Conservation (phyloP, 2,113 vertebrate species). For the Varanus komodoensis region DNA sequence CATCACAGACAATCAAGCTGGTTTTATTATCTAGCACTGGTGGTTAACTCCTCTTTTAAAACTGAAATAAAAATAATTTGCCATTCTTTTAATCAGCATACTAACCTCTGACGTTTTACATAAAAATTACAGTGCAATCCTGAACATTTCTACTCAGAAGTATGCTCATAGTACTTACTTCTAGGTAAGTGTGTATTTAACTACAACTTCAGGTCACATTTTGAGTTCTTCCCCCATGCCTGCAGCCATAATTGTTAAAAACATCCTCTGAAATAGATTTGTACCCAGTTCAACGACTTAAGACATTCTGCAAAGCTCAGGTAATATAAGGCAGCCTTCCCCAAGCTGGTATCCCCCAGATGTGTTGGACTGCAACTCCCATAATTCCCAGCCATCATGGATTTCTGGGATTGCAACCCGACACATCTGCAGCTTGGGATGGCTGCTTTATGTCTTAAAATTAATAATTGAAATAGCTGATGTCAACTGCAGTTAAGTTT, state of each 20-base stretch:
- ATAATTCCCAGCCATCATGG: background rate
- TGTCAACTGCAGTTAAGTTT: background rate
- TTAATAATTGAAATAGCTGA: background rate
- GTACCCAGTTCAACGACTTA: background rate
- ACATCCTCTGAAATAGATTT: background rate
- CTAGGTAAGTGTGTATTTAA: background rate
- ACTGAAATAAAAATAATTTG: background rate
- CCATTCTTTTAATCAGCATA: background rate
- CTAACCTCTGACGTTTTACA: background rate
- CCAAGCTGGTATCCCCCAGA: no score
- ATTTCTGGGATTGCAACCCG: no score
- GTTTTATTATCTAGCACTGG: background rate
- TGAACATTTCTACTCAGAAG: background rate
- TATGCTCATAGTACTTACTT: background rate
- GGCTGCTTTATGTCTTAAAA: no score
- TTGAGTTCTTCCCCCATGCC: background rate
- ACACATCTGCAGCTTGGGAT: no score
- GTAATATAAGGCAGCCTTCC: no score
- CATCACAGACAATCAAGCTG: background rate
- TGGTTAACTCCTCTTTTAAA: background rate
- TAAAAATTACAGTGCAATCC: background rate
- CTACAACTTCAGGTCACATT: background rate
- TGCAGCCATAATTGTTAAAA: background rate
- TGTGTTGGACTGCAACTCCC: no score
- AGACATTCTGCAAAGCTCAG: background rate